phyloP scores from a whole-genome alignment of 2,113 vertebrate species.

The Hemiscyllium ocellatum region DNA sequence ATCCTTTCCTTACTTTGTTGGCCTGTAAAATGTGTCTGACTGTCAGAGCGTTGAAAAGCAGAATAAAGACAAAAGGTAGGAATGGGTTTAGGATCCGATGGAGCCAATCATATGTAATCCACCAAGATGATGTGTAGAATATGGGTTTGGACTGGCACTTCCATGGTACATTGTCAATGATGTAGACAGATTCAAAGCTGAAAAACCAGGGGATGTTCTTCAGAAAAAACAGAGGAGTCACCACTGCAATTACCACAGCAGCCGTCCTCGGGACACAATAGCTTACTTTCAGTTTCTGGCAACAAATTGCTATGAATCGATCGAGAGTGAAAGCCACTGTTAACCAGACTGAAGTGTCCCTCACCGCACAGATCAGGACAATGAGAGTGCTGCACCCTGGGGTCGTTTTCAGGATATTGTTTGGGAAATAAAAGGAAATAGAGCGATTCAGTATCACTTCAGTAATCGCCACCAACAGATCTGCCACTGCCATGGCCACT shows the following conservation, averaged over 20 bases:
- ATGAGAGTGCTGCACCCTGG: background rate
- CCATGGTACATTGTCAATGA: background rate
- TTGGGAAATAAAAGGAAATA: background rate
- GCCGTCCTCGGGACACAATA: background rate
- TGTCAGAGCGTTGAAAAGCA: background rate
- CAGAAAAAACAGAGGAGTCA: background rate
- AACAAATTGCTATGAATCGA: background rate
- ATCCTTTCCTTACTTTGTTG: background rate
- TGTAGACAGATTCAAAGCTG: background rate
- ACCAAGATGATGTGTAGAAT: background rate
- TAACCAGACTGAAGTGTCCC: background rate
- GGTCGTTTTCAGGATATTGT: background rate
- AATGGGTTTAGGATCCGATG: background rate
- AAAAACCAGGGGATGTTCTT: background rate
- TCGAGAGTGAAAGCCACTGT: background rate
- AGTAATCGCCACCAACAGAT: background rate
- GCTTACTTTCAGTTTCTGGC: background rate
- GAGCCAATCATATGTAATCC: background rate
- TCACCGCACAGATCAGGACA: background rate
- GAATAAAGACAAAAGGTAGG: background rate
- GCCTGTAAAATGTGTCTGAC: background rate
- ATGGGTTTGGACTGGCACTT: background rate
- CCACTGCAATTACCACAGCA: background rate
- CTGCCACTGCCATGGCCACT: background rate
- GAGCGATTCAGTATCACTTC: background rate